These are phyloP conservation scores for Eueremaeus valkanovi DNA, from an alignment of 2,888 invertebrate genomes.

Conservation along the genomic window DNA sequence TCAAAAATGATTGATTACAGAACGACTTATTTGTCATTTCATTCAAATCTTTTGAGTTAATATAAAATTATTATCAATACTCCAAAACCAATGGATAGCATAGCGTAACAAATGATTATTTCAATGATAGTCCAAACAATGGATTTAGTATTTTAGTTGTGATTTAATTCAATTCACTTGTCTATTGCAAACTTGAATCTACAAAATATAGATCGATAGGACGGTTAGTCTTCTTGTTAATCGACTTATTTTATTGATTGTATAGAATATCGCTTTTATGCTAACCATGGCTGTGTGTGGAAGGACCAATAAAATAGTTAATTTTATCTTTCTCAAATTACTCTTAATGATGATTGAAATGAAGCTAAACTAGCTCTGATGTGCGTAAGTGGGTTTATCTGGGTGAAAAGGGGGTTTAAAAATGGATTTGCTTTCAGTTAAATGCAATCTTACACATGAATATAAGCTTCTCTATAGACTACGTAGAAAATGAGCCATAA, in stretches of 20 bases:
- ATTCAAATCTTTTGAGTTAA: constrained; percentile 18
- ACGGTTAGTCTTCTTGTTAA: not conserved
- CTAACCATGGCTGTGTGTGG: not conserved
- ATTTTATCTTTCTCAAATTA: no score
- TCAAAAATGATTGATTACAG: constrained; percentile 29
- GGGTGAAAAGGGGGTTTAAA: no score
- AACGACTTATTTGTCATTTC: constrained; percentile 23
- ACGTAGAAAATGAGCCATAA: no score
- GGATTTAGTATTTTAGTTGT: not conserved
- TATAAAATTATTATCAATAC: not conserved
- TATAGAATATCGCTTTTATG: not conserved
- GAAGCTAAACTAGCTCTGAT: no score
- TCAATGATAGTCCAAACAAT: not conserved
- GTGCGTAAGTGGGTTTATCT: no score
- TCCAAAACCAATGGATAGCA: not conserved
- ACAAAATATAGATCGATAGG: not conserved
- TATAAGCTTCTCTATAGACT: no score
- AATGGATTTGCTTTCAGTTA: no score
- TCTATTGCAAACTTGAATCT: constrained; percentile 14
- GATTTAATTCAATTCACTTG: not conserved
- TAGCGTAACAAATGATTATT: not conserved
- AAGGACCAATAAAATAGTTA: no score
- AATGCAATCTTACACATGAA: no score
- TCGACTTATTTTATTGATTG: not conserved
- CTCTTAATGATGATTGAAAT: no score